phyloP scores from a whole-genome alignment of 2,888 invertebrate genomes.

The Tuta absoluta region DNA sequence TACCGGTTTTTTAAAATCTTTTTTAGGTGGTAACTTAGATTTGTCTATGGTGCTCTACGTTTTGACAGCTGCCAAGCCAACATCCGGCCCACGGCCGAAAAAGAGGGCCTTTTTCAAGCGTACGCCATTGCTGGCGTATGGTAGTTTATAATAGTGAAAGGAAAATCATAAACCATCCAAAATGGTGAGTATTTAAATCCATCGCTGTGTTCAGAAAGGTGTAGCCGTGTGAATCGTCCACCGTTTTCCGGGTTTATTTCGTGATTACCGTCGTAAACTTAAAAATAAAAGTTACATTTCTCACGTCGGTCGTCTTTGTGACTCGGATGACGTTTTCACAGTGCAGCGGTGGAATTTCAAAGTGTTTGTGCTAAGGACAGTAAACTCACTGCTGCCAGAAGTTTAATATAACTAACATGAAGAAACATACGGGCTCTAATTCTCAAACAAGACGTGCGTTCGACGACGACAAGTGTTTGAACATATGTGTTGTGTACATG shows the following conservation, averaged over 20 bases:
- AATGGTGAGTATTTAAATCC: conserved; percentile 84
- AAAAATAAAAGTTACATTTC: conserved; percentile 46
- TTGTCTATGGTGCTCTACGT: conserved; percentile 57
- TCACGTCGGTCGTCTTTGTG: conserved; percentile 63
- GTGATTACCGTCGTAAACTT: conserved; percentile 44
- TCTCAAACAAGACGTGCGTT: conserved; percentile 53
- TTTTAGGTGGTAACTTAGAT: conserved; percentile 10
- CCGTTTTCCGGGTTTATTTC: conserved; percentile 61
- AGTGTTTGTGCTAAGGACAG: conserved; percentile 45
- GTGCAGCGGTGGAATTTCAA: conserved; percentile 53
- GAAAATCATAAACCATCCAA: conserved; percentile 92
- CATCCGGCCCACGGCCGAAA: conserved; percentile 62
- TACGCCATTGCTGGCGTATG: conserved; percentile 95
- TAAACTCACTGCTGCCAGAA: background rate
- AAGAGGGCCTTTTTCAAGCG: conserved; percentile 87
- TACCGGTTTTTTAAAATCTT: conserved; percentile 13
- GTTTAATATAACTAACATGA: background rate
- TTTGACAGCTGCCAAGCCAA: conserved; percentile 52
- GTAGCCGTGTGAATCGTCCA: conserved; percentile 51
- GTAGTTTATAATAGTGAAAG: conserved; percentile 85
- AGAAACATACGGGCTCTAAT: background rate
- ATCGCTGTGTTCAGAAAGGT: conserved; percentile 57
- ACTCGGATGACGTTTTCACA: conserved; percentile 72
- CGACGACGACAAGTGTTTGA: conserved; percentile 47
- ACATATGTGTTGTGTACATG: conserved; percentile 58